Base-by-base conservation (phyloP, 2,113 vertebrate species). In the Ictalurus punctatus region DNA sequence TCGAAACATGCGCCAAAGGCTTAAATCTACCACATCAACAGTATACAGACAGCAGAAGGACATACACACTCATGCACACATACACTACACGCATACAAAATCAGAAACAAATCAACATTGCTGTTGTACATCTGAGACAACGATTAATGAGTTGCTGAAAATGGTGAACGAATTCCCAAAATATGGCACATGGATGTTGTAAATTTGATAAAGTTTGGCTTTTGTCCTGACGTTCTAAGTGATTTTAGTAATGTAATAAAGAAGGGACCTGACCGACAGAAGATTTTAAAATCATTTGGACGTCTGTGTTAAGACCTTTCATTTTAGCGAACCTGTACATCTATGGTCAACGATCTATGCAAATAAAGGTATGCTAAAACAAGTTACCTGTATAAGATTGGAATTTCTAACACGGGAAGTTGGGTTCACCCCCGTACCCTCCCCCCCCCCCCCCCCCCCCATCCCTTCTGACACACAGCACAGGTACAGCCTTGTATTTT, bases 401-500 rank as follows among this genome's bases (percentile, higher is more conserved):
- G 40, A 83, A 61, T 76, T 88, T 84, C 87, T 78, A 67, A 84
- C 78, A 65, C 25, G 71, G 84, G 34, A 74, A 69, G 67, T 34
- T 88, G 80, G 80, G 54, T 79, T 23, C 27, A 34, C 34, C 34
- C 34, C 34, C 34, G 34, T n/a, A n/a, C n/a, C n/a, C n/a, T n/a
- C 34, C 34, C 34, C 34, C 34, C 1, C 34, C 34, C 34, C 34
- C 34, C 1, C 34, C 34, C 34, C 4, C 4, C 40, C 40, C 7
- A 9, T 0, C 27, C 85, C 63, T 89, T 80, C 90, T 84, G 84
- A 86, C 17, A 90, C 92, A 90, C 80, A 34, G 67, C 90, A 88
- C 92, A 93, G 90, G 92, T 92, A 90, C 92, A 92, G 93, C 86
- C 91, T 90, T 90, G 89, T 93, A 92, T 93, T 95, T 95, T 95